phyloP scores from a whole-genome alignment of 2,797 vertebrate genomes.

The Ataeniobius toweri region DNA sequence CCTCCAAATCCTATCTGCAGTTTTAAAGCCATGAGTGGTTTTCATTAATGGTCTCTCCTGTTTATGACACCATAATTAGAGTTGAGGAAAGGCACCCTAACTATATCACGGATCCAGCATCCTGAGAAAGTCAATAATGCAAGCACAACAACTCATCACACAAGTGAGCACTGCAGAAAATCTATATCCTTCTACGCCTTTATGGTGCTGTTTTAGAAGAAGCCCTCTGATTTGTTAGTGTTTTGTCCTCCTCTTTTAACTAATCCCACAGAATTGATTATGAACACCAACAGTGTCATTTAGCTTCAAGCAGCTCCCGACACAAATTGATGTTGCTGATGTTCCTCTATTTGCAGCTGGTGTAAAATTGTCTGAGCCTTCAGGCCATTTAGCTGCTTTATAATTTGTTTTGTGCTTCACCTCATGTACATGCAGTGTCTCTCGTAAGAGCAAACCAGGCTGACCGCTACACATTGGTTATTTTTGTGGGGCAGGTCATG shows the following conservation, averaged over 20 bases:
- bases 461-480: constrained; percentile 72
- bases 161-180: constrained; percentile 94
- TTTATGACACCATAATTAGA: constrained; percentile 98
- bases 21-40: constrained; percentile 87
- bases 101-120: constrained; percentile 88
- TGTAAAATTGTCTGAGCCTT: constrained; percentile 40
- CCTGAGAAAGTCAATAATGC: constrained; percentile 94
- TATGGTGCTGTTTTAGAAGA: constrained; percentile 72
- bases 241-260: constrained; percentile 77
- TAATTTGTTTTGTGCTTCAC: constrained; percentile 74
- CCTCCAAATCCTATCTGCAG: constrained; percentile 74
- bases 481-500: constrained; percentile 72
- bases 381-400: constrained; percentile 67
- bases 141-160: constrained; percentile 99
- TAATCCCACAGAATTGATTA: constrained; percentile 79
- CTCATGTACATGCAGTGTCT: constrained; percentile 72
- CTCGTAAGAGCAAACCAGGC: constrained; percentile 67
- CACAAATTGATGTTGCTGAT: constrained; percentile 36
- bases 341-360: constrained; percentile 22
- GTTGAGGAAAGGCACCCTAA: constrained; percentile 93
- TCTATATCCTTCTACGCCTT: constrained; percentile 90
- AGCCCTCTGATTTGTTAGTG: constrained; percentile 71
- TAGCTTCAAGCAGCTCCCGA: constrained; percentile 51
- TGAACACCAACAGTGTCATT: constrained; percentile 61
- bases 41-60: constrained; percentile 88